Conservation (phyloP, 2,113 vertebrate genomes). For the Capricornis sumatraensis region DNA sequence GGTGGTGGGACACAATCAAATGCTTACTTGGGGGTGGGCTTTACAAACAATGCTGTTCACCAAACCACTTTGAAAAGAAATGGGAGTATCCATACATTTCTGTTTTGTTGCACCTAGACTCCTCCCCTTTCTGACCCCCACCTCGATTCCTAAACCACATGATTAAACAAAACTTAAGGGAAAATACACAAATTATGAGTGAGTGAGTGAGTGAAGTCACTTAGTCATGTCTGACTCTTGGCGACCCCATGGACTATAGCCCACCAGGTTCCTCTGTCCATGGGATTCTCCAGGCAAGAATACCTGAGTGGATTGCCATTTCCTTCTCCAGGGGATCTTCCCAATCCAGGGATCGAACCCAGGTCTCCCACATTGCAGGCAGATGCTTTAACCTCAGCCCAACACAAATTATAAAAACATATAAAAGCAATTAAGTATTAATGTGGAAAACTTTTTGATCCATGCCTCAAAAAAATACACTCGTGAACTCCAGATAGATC, state of each 20-base stretch:
- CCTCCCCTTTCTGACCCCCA: background rate
- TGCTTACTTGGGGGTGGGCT: background rate
- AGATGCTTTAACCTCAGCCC: too few relatives aligned
- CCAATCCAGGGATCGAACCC: too few relatives aligned
- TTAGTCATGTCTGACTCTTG: too few relatives aligned
- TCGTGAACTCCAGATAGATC: background rate
- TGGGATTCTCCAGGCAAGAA: too few relatives aligned
- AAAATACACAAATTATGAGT: background rate
- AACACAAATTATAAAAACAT: background rate
- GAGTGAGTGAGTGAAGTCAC: too few relatives aligned
- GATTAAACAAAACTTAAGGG: background rate
- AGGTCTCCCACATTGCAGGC: too few relatives aligned
- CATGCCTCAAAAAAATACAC: background rate
- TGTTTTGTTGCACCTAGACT: background rate
- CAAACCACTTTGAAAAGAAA: background rate
- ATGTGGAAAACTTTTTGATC: background rate
- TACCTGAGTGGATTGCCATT: too few relatives aligned
- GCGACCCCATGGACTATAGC: too few relatives aligned
- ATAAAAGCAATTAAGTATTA: background rate
- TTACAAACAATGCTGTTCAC: background rate
- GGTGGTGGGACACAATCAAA: background rate
- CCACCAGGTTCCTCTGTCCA: too few relatives aligned
- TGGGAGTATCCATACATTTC: background rate
- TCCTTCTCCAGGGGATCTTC: too few relatives aligned
- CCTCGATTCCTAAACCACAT: background rate